Conservation (phyloP, 2,113 vertebrate genomes). For the Merops nubicus region DNA sequence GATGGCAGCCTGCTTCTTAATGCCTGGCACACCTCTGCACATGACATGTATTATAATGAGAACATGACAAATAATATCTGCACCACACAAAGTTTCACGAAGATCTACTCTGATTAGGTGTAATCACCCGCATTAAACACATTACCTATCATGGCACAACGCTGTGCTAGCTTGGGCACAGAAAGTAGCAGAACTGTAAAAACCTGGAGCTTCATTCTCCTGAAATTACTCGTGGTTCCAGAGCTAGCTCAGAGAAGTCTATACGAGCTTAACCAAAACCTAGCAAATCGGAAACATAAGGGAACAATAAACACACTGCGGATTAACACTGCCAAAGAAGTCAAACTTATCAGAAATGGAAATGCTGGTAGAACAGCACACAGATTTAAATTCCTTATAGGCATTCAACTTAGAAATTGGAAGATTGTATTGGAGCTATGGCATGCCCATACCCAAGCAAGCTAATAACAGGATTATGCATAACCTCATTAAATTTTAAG, state of each 20-base stretch:
- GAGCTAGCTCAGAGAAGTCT: background rate
- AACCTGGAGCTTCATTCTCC: background rate
- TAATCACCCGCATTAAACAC: rapidly evolving
- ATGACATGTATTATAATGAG: background rate
- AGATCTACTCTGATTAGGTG: background rate
- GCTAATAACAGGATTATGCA: background rate
- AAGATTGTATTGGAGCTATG: background rate
- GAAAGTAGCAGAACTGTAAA: background rate
- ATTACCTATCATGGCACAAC: background rate
- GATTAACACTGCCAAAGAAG: background rate
- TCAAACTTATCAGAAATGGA: background rate
- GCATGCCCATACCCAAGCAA: background rate
- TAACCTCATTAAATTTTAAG: background rate
- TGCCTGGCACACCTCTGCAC: background rate
- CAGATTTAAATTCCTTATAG: background rate
- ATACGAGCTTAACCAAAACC: background rate
- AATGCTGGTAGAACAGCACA: background rate
- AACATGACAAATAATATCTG: background rate
- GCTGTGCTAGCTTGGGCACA: background rate
- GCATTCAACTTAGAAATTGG: background rate
- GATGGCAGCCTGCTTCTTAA: background rate
- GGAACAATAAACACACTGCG: background rate
- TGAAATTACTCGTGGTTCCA: background rate
- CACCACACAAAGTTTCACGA: background rate
- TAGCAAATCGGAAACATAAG: background rate